phyloP scores from a whole-genome alignment of 2,797 vertebrate genomes.

The Pipistrellus kuhlii region DNA sequence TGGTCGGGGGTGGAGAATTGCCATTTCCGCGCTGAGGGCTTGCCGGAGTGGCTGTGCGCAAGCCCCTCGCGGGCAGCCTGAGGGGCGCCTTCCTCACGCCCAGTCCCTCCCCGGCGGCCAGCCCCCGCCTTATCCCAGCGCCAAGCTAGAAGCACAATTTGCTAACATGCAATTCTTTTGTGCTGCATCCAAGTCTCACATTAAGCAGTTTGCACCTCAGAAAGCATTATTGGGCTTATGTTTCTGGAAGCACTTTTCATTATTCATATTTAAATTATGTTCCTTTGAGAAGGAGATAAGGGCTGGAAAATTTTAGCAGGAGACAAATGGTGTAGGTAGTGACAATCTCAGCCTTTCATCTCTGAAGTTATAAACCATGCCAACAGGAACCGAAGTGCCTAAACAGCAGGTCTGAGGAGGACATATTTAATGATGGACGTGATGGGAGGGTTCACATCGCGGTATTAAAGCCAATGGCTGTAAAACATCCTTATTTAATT shows the following conservation, averaged over 20 bases:
- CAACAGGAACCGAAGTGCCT: conserved; percentile 81
- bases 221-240: conserved; percentile 78
- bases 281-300: conserved; percentile 87
- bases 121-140: background rate
- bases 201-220: conserved; percentile 78
- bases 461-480: conserved; percentile 52
- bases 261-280: conserved; percentile 88
- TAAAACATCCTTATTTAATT: conserved; percentile 74
- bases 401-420: conserved; percentile 79
- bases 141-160: conserved; percentile 60
- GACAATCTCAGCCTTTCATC: conserved; percentile 83
- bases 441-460: conserved; percentile 24
- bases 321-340: conserved; percentile 85
- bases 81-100: background rate
- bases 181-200: conserved; percentile 71
- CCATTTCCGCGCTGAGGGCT: background rate
- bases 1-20: background rate
- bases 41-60: background rate
- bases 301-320: conserved; percentile 86
- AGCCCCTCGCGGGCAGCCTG: background rate
- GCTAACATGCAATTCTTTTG: conserved; percentile 71
- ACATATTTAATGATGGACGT: conserved; percentile 74
- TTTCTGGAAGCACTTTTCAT: conserved; percentile 83
- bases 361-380: conserved; percentile 83
- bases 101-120: background rate